Evolutionary conservation across 2,797 vertebrate genomes (phyloP).

Genomic region (Allochrocebus solatus): DNA sequence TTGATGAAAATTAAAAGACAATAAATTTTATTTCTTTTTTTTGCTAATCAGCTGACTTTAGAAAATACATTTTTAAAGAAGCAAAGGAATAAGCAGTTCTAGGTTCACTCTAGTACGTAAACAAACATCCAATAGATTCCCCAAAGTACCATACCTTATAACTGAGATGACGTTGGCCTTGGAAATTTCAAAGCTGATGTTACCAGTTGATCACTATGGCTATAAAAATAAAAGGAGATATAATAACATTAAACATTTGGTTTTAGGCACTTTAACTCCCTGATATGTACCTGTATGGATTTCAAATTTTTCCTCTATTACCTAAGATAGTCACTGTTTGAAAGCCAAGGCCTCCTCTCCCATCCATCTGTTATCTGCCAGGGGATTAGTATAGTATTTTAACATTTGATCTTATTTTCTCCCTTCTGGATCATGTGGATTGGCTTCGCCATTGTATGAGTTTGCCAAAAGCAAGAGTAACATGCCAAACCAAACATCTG

Average conservation of each 20-base stretch:
- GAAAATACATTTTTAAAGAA: neutral
- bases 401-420: conserved; percentile 37
- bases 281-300: neutral
- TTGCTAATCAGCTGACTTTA: neutral
- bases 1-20: neutral
- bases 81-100: neutral
- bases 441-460: neutral
- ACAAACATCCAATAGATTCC: neutral
- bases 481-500: conserved; percentile 24
- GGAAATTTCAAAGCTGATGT: neutral
- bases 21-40: neutral
- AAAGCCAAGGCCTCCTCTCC: neutral
- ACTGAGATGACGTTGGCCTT: neutral
- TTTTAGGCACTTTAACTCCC: neutral
- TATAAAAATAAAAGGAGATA: neutral
- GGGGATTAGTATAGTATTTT: neutral
- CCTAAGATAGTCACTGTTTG: neutral
- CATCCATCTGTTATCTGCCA: neutral
- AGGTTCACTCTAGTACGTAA: neutral
- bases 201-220: neutral
- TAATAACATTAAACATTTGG: neutral
- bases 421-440: neutral
- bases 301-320: neutral
- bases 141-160: neutral
- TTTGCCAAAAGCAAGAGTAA: conserved; percentile 1